Conservation (phyloP, 2,888 invertebrate genomes). For the Caenorhabditis becei region DNA sequence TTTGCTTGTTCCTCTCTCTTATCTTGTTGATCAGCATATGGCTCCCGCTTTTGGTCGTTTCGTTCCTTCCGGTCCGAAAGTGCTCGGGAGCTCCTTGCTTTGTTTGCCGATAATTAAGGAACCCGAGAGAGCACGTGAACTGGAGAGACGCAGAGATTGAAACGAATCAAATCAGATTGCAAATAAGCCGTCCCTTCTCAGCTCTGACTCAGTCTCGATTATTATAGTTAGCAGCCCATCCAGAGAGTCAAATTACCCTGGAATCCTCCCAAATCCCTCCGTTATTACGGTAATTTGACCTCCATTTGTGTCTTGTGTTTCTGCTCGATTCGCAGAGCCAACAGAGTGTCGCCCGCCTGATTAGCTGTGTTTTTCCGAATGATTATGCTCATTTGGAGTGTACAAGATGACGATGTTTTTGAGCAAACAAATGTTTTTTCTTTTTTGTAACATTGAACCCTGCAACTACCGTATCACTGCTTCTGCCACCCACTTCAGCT, state of each 20-base stretch:
- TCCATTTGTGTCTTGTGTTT: constrained; percentile 29
- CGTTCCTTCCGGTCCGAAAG: constrained; percentile 29
- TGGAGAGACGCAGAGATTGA: constrained; percentile 11
- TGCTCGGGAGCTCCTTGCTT: constrained; percentile 23
- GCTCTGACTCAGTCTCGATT: constrained; percentile 13
- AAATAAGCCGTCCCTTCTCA: constrained; percentile 37
- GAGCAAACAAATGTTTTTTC: too few species aligned
- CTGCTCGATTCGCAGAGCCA: constrained; percentile 8
- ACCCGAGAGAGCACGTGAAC: neutral
- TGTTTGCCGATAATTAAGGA: constrained; percentile 59
- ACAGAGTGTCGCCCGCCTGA: neutral
- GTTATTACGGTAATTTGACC: constrained; percentile 40
- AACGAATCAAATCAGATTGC: constrained; percentile 56
- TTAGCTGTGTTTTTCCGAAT: constrained; percentile 1
- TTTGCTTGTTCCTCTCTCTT: constrained; percentile 36
- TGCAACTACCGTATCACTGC: too few species aligned
- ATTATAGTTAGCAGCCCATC: constrained; percentile 34
- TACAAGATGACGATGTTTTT: neutral
- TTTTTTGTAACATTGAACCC: too few species aligned
- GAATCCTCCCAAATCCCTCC: neutral
- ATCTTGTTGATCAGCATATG: constrained; percentile 29
- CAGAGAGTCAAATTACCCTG: constrained; percentile 24
- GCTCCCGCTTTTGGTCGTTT: constrained; percentile 27
- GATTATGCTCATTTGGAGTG: neutral
- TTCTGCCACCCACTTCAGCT: too few species aligned